Base-by-base conservation (phyloP, 2,888 invertebrate genomes). In the Ectemnius lituratus region DNA sequence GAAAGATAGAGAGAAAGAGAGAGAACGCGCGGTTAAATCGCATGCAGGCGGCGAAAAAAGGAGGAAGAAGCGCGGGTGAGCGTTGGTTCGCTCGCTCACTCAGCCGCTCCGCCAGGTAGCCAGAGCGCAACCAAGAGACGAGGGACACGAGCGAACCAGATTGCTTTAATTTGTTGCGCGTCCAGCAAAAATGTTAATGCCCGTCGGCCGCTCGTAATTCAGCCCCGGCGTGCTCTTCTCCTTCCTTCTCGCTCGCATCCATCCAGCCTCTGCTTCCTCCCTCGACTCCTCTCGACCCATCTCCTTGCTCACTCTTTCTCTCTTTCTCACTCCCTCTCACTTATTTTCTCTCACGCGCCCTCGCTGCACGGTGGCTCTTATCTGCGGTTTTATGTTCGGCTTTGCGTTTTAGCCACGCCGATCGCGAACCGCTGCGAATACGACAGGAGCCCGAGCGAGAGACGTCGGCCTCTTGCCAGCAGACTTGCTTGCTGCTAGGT, bases 121-220 rank as follows among this genome's bases (percentile, higher is more conserved):
- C 72, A 72, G 73, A 61, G 79, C 71, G 75, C 71, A 73, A 37
- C 8, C 37, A 37, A 68, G 73, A 71, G 77, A 78, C 82, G 81
- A 80, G 73, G 76, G 82, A 78, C 78, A 83, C 78, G 83, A 79
- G 79, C 84, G 85, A 85, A 87, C 86, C 85, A 88, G 86, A 88
- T 88, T 88, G 88, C 84, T 86, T 88, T 88, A 88, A 88, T 88
- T 88, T 88, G 88, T 88, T 87, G 88, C 85, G 81, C 87, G 85
- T 85, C 83, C 83, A 80, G 81, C 81, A 88, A 88, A 88, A 88
- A 88, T 88, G 86, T 88, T 87, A 88, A 88, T 88, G 88, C 85
- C 83, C 88, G 83, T 85, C 85, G 85, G 79, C 81, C 84, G 86
- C 85, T 88, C 88, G 88, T 88, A 88, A 88, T 86, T 88, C 88